phyloP scores from a whole-genome alignment of 2,888 invertebrate genomes.

The Thymelicus lineola region DNA sequence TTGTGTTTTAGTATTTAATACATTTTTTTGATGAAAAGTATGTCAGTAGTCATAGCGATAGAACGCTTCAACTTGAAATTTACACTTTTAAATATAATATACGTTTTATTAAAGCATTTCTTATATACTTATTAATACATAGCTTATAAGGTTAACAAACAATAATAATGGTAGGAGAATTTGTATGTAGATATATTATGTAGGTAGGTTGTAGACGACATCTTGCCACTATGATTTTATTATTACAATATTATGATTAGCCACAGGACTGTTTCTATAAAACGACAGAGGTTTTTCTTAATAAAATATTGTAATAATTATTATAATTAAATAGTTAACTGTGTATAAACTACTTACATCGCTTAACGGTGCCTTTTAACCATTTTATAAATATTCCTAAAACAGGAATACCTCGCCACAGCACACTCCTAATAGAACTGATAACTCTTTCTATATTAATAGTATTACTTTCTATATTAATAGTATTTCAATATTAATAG shows the following conservation, averaged over 20 bases:
- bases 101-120: slow-evolving; percentile 2
- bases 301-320: too few species aligned
- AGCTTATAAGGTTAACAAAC: slow-evolving; percentile 1
- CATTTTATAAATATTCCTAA: not conserved
- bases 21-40: too few species aligned
- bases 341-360: not conserved
- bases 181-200: not conserved
- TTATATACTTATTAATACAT: not conserved
- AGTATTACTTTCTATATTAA: too few species aligned
- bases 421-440: not conserved
- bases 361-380: slow-evolving; percentile 1
- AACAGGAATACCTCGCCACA: not conserved
- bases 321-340: not conserved
- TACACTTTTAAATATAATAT: not conserved
- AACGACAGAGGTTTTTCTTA: too few species aligned
- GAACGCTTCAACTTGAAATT: not conserved
- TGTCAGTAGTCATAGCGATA: too few species aligned
- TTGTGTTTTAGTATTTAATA: not conserved
- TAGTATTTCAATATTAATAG: too few species aligned
- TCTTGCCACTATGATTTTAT: slow-evolving; percentile 38
- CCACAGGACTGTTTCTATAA: not conserved
- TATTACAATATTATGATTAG: not conserved
- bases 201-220: slow-evolving; percentile 38
- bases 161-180: not conserved
- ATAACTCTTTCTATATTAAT: not conserved